A percentile compares a stretch with the other conserved stretches of the same genome.
Conservation (phyloP, 2,888 invertebrate genomes). For the Ametastegia equiseti region DNA sequence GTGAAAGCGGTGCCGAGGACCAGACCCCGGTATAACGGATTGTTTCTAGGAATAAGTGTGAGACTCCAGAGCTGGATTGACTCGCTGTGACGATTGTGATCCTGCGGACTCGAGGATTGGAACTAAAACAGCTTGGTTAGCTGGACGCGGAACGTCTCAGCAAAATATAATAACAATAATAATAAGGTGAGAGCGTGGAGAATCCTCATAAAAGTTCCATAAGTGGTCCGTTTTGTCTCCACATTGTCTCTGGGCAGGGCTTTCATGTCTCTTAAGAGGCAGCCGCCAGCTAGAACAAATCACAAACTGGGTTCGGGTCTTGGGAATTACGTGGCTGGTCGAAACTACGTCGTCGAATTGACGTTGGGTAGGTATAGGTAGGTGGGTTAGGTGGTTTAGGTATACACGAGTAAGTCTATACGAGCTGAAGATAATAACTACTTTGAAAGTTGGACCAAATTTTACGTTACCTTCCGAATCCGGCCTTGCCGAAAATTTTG, state of each 20-base stretch:
- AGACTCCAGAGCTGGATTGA: constrained; percentile 47
- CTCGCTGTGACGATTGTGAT: background rate
- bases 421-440: constrained; percentile 31
- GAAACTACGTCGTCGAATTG: constrained; percentile 30
- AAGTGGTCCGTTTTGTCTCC: constrained; percentile 70
- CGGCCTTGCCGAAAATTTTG: constrained; percentile 37
- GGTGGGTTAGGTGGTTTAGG: background rate
- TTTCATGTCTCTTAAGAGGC: constrained; percentile 43
- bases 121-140: background rate
- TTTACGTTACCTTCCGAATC: constrained; percentile 41
- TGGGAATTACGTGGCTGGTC: constrained; percentile 43
- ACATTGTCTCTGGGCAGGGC: constrained; percentile 59
- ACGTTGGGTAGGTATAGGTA: no score
- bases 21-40: constrained; percentile 71
- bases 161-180: constrained; percentile 45
- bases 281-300: constrained; percentile 49
- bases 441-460: constrained; percentile 35
- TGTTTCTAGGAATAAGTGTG: constrained; percentile 72
- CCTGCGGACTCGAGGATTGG: background rate
- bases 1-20: constrained; percentile 50
- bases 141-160: constrained; percentile 27
- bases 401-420: constrained; percentile 4
- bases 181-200: constrained; percentile 67
- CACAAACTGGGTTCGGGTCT: constrained; percentile 31
- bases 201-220: constrained; percentile 68